Percentiles rank a stretch among this genome's conserved stretches.
Evolutionary conservation across 2,797 vertebrate species (phyloP).

Genomic region (Staurois parvus): DNA sequence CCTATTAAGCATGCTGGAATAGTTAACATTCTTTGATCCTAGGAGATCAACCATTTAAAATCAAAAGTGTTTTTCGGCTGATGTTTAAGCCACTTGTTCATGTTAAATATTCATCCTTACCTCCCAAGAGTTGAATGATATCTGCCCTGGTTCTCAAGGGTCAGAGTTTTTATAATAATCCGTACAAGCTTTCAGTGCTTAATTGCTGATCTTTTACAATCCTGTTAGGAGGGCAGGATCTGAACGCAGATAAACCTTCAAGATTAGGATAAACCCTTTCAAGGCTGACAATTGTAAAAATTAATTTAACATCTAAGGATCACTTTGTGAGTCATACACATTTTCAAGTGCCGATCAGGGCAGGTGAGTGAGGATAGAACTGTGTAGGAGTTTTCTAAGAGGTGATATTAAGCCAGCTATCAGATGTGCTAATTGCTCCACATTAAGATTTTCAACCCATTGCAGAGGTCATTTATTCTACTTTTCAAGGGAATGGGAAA

Average conservation of each 20-base stretch:
- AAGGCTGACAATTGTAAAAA: conserved; percentile 4
- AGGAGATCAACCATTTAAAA: conserved; percentile 40
- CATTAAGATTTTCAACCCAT: neutral
- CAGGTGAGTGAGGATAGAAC: neutral
- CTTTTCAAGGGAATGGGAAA: neutral
- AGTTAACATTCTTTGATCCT: conserved; percentile 44
- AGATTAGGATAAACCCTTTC: conserved; percentile 12
- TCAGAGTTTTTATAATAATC: conserved; percentile 42
- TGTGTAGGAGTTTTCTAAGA: neutral
- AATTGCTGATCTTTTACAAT: conserved; percentile 38
- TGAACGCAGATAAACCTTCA: neutral
- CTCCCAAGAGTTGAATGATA: conserved; percentile 33
- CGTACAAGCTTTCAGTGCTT: conserved; percentile 16
- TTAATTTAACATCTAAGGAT: conserved; percentile 10
- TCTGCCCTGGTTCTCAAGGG: conserved; percentile 41
- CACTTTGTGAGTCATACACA: neutral
- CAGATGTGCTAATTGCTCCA: too few relatives aligned
- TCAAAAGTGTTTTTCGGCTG: conserved; percentile 30
- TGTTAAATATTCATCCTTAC: conserved; percentile 22
- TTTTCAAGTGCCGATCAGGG: neutral
- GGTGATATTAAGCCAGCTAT: neutral
- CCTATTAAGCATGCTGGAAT: conserved; percentile 46
- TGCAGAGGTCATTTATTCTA: neutral
- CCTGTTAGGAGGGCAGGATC: conserved; percentile 11
- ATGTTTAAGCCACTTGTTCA: conserved; percentile 24